phyloP scores from a whole-genome alignment of 1,140 invertebrate genomes.

The Macrotrachela quadricornifera region DNA sequence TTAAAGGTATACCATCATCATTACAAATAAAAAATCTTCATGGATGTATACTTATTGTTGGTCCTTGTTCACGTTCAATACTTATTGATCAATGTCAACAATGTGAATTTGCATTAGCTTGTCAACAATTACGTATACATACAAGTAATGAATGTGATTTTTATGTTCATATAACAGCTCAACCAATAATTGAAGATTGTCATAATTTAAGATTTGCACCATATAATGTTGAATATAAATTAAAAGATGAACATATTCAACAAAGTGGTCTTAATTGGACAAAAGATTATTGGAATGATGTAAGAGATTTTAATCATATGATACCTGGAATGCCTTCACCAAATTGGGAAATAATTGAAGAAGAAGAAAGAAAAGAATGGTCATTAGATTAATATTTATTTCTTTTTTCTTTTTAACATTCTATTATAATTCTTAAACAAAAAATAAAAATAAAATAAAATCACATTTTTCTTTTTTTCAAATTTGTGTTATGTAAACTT shows the following conservation, averaged over 20 bases:
- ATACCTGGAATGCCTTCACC: slow-evolving; percentile 59
- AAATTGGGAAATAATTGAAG: slow-evolving; percentile 48
- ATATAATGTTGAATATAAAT: slow-evolving; percentile 54
- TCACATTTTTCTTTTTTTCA: too few species aligned
- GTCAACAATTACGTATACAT: slow-evolving; percentile 76
- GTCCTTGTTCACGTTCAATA: slow-evolving; percentile 68
- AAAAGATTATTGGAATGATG: slow-evolving; percentile 51
- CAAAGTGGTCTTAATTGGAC: slow-evolving; percentile 25
- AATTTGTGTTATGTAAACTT: too few species aligned
- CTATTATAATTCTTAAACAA: too few species aligned
- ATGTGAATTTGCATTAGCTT: slow-evolving; percentile 63
- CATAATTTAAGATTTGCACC: slow-evolving; percentile 52
- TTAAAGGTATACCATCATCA: slow-evolving; percentile 59
- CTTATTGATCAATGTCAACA: slow-evolving; percentile 60
- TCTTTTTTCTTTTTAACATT: too few species aligned
- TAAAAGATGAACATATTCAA: slow-evolving; percentile 47
- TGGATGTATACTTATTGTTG: slow-evolving; percentile 47
- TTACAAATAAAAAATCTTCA: slow-evolving; percentile 55
- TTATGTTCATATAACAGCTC: slow-evolving; percentile 72
- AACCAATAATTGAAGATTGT: slow-evolving; percentile 81
- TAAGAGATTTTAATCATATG: slow-evolving; percentile 88
- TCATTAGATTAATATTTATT: too few species aligned
- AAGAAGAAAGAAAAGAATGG: slow-evolving; percentile 12
- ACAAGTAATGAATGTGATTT: slow-evolving; percentile 50
- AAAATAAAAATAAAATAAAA: too few species aligned